Evolutionary conservation across 2,888 invertebrate genomes (phyloP).

Genomic region (Lasius fuliginosus): DNA sequence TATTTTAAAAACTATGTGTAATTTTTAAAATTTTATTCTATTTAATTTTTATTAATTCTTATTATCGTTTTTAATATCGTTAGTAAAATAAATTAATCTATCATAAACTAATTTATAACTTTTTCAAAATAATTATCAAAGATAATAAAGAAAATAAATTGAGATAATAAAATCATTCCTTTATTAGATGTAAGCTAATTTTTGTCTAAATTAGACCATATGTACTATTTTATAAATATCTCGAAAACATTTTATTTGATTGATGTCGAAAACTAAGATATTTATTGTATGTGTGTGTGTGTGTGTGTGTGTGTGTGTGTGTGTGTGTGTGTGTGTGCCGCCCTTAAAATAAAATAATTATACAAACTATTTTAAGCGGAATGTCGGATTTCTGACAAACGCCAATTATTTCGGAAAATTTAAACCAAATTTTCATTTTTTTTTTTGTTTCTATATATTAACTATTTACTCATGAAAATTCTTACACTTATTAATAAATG

Average conservation of each 20-base stretch:
- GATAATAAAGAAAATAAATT: background rate
- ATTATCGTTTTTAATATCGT: no score
- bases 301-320: background rate
- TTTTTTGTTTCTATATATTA: background rate
- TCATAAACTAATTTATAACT: background rate
- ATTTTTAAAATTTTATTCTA: no score
- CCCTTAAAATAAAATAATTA: background rate
- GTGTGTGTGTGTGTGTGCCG: background rate
- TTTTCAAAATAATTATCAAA: background rate
- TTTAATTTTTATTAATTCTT: no score
- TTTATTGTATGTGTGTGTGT: background rate
- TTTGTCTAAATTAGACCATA: no score
- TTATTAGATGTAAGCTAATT: no score
- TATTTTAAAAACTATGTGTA: no score
- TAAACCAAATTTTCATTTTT: background rate
- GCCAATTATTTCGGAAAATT: background rate
- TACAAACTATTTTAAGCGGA: conserved; percentile 4
- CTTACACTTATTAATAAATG: background rate
- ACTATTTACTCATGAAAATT: background rate
- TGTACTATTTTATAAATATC: no score
- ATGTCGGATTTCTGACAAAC: conserved; percentile 16
- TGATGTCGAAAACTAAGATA: background rate
- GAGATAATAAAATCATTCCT: no score
- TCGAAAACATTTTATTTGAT: background rate
- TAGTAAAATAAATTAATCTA: no score